These are phyloP conservation scores for Bufotes viridis DNA, from an alignment of 2,797 vertebrate genomes.

Conservation along the genomic window DNA sequence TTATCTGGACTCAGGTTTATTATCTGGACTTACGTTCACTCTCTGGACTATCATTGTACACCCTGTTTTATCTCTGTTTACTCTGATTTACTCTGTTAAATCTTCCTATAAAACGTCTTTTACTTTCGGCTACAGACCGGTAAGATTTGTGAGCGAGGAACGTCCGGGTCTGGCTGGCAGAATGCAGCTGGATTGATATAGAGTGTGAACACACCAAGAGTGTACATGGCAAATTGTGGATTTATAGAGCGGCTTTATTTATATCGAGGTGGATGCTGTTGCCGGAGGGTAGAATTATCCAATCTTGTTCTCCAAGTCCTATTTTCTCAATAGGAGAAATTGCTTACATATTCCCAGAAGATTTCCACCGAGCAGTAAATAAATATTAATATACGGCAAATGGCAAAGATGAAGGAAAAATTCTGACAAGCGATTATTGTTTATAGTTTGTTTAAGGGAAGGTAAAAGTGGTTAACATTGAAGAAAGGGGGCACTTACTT, in stretches of 20 bases:
- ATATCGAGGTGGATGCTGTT: conserved; percentile 2
- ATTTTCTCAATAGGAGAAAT: conserved; percentile 44
- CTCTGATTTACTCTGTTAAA: background rate
- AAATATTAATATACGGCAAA: conserved; percentile 19
- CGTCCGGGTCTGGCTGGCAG: background rate
- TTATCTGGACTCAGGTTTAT: background rate
- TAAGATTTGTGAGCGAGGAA: background rate
- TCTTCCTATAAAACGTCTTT: conserved; percentile 11
- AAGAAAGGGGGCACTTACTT: background rate
- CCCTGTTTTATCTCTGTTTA: background rate
- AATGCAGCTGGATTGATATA: conserved; percentile 18
- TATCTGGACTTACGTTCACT: background rate
- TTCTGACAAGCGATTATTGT: background rate
- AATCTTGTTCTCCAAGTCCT: conserved; percentile 10
- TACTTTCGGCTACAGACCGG: background rate
- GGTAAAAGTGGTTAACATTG: background rate
- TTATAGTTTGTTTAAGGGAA: background rate
- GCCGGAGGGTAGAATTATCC: conserved; percentile 17
- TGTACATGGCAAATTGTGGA: conserved; percentile 20
- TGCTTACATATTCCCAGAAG: conserved; percentile 24
- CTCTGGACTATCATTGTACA: background rate
- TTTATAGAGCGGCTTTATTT: conserved; percentile 28
- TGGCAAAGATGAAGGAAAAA: background rate
- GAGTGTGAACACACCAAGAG: background rate
- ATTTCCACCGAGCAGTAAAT: conserved; percentile 15